phyloP scores from a whole-genome alignment of 2,113 vertebrate genomes.

The Helogale parvula region DNA sequence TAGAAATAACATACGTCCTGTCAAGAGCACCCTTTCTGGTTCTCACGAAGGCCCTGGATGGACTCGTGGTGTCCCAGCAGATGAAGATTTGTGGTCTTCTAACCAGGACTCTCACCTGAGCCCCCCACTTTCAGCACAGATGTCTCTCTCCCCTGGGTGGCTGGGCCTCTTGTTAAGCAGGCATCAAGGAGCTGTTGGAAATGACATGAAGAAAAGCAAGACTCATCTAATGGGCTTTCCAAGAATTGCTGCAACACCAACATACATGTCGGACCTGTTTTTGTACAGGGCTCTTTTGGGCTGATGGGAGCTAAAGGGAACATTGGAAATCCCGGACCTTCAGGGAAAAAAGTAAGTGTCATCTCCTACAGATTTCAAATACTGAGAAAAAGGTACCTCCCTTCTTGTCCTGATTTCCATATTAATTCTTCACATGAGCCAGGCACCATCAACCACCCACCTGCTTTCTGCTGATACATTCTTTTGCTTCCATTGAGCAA shows the following conservation, averaged over 20 bases:
- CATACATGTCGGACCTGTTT: background rate
- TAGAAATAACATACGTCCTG: background rate
- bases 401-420: background rate
- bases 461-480: background rate
- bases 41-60: background rate
- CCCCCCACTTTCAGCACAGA: background rate
- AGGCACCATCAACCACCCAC: background rate
- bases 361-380: background rate
- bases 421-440: background rate
- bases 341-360: conserved; percentile 86
- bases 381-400: background rate
- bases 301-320: conserved; percentile 67
- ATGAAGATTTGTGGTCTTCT: background rate
- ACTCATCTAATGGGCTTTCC: background rate
- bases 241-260: background rate
- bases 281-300: conserved; percentile 65
- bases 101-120: background rate
- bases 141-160: background rate
- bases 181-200: background rate
- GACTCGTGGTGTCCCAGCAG: background rate
- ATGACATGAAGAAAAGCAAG: background rate
- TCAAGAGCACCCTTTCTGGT: background rate
- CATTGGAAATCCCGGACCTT: conserved; percentile 82
- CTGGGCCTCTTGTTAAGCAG: background rate
- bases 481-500: background rate